Evolutionary conservation across 2,113 vertebrate species (phyloP).

Genomic region (Panthera leo): DNA sequence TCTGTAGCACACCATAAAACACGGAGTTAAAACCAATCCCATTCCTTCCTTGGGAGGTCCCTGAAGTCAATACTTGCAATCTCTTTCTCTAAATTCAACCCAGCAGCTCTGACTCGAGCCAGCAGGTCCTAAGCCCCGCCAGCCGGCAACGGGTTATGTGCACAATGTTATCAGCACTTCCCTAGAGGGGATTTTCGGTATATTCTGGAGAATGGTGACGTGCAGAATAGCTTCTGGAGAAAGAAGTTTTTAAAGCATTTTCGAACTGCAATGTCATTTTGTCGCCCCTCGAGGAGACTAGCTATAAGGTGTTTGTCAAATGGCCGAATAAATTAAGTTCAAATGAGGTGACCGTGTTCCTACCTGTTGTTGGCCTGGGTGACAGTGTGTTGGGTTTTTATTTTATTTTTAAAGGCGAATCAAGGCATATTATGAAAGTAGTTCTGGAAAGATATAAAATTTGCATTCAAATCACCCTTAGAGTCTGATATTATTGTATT

Average conservation of each 20-base stretch:
- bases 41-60: background rate
- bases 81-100: background rate
- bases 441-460: background rate
- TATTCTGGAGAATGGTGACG: background rate
- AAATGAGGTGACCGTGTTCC: background rate
- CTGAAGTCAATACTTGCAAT: background rate
- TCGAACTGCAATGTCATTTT: background rate
- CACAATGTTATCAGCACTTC: conserved; percentile 38
- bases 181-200: conserved; percentile 19
- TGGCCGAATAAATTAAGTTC: background rate
- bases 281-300: background rate
- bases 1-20: background rate
- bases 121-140: background rate
- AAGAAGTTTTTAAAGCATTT: conserved; percentile 24
- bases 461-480: background rate
- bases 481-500: background rate
- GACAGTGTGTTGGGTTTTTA: background rate
- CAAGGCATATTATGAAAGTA: background rate
- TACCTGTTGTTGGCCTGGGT: background rate
- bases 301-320: background rate
- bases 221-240: conserved; percentile 23
- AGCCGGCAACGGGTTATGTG: accelerated
- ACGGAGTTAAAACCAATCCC: background rate
- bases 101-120: background rate
- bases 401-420: conserved; percentile 1